phyloP scores from a whole-genome alignment of 1,140 invertebrate species.

The Penaeus indicus region DNA sequence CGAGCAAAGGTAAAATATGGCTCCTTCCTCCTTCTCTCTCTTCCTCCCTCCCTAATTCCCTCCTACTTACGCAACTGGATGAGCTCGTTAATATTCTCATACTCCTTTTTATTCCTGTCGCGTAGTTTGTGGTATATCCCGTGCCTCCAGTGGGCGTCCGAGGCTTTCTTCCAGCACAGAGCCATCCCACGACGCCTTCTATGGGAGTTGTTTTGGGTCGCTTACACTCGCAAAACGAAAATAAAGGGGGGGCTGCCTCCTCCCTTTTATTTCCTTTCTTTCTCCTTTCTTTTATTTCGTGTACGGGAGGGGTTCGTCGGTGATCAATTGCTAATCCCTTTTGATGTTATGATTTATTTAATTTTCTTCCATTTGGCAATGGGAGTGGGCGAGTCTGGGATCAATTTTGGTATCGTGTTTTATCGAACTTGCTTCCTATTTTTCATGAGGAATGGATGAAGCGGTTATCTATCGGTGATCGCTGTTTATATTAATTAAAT shows the following conservation, averaged over 20 bases:
- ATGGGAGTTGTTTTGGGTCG: conserved; percentile 24
- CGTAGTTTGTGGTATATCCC: conserved; percentile 43
- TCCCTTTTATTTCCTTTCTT: background rate
- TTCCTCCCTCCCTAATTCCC: background rate
- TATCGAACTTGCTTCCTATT: too few species aligned
- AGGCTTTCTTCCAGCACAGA: conserved; percentile 16
- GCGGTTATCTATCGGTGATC: too few species aligned
- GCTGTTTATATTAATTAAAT: too few species aligned
- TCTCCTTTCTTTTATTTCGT: background rate
- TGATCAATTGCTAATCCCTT: too few species aligned
- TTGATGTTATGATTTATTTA: too few species aligned
- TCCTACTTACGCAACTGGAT: conserved; percentile 52
- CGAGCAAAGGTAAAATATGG: background rate
- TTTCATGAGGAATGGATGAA: too few species aligned
- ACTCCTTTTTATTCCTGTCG: conserved; percentile 52
- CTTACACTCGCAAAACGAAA: background rate
- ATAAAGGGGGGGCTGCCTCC: conserved; percentile 6
- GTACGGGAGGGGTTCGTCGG: too few species aligned
- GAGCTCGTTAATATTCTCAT: conserved; percentile 52
- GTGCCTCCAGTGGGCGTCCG: conserved; percentile 37
- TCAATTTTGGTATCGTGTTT: too few species aligned
- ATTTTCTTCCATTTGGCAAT: too few species aligned
- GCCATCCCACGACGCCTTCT: conserved; percentile 20
- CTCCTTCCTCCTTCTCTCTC: background rate
- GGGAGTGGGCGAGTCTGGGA: too few species aligned